Conservation (phyloP, 53 echinoderm and acorn worm genomes). For the Antedon mediterranea region DNA sequence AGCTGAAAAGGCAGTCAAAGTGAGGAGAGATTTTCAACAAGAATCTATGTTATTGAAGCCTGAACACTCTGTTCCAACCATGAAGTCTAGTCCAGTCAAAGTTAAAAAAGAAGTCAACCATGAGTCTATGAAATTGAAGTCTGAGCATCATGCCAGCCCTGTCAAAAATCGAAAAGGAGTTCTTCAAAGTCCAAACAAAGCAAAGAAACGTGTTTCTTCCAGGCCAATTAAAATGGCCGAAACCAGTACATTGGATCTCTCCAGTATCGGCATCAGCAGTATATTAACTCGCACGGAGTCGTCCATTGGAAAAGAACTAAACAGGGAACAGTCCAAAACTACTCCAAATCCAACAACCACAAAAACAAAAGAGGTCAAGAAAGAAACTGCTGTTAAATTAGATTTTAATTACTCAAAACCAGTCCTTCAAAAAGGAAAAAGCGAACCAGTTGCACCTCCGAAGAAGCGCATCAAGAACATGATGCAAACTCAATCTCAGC, state of each 20-base stretch:
- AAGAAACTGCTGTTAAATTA: not conserved
- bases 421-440: slow-evolving; percentile 3
- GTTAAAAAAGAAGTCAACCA: not conserved
- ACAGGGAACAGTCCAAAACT: too few relatives aligned
- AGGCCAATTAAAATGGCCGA: slow-evolving; percentile 15
- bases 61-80: too few relatives aligned
- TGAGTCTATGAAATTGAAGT: not conserved
- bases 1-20: too few relatives aligned
- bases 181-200: not conserved
- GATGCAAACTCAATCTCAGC: not conserved
- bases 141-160: not conserved
- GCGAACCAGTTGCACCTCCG: not conserved
- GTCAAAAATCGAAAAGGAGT: not conserved
- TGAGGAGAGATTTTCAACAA: too few relatives aligned
- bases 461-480: not conserved
- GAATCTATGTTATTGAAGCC: too few relatives aligned
- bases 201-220: not conserved
- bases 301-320: not conserved
- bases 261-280: not conserved
- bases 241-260: slow-evolving; percentile 19
- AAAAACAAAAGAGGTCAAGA: slow-evolving; percentile 4
- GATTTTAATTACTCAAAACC: not conserved
- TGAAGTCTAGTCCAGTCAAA: not conserved
- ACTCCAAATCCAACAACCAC: not conserved
- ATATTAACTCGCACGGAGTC: not conserved